phyloP scores from a whole-genome alignment of 2,797 vertebrate species.

The Cossypha caffra region DNA sequence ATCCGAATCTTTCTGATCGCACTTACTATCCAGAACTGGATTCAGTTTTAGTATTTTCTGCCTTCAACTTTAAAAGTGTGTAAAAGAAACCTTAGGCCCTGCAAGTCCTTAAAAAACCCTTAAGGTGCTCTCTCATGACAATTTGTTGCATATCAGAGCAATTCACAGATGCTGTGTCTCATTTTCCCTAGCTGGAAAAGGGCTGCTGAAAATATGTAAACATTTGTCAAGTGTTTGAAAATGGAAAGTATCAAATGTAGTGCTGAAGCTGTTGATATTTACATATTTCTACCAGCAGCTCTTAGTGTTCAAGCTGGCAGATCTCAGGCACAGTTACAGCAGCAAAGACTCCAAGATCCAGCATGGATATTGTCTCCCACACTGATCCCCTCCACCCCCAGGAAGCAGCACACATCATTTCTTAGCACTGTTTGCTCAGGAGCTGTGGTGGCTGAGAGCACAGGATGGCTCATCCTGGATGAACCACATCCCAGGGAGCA shows the following conservation, averaged over 20 bases:
- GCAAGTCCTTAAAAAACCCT: not conserved
- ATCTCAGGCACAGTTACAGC: not conserved
- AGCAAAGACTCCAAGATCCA: not conserved
- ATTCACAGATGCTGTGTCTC: not conserved
- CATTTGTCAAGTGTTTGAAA: slow-evolving; percentile 30
- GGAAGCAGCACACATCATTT: not conserved
- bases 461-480: not conserved
- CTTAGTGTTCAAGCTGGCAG: not conserved
- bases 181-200: not conserved
- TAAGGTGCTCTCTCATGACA: not conserved
- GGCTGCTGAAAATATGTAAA: not conserved
- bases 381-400: not conserved
- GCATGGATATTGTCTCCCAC: rapidly evolving
- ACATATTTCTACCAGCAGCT: not conserved
- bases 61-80: not conserved
- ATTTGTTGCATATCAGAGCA: not conserved
- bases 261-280: not conserved
- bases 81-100: not conserved
- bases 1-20: not conserved
- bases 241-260: not conserved
- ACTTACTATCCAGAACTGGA: not conserved
- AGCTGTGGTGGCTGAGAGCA: not conserved
- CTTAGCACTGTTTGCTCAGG: not conserved
- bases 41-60: not conserved
- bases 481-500: not conserved